Evolutionary conservation across 2,797 vertebrate species (phyloP).

Genomic region (Carcharodon carcharias): DNA sequence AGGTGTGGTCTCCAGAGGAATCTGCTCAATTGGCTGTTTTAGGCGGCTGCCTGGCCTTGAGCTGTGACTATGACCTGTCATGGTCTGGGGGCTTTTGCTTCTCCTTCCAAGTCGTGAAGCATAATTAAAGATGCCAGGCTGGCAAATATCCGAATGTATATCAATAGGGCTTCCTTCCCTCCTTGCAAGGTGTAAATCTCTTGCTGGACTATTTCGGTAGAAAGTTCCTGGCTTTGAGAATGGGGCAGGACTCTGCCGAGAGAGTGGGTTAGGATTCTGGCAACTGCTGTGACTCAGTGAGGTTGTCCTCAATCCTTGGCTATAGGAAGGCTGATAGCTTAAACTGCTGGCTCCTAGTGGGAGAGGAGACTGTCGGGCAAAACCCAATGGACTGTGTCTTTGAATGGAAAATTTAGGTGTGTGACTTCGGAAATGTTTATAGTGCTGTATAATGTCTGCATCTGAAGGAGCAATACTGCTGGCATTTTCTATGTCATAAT

Average conservation of each 20-base stretch:
- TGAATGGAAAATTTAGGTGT: conserved; percentile 94
- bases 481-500: conserved; percentile 95
- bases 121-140: conserved; percentile 82
- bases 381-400: conserved; percentile 89
- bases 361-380: conserved; percentile 85
- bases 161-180: conserved; percentile 81
- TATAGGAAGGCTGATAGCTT: conserved; percentile 82
- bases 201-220: conserved; percentile 84
- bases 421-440: conserved; percentile 94
- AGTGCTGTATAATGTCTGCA: conserved; percentile 93
- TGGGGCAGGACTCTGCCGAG: conserved; percentile 86
- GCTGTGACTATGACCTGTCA: conserved; percentile 67
- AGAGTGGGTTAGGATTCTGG: conserved; percentile 80
- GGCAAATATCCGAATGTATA: conserved; percentile 73
- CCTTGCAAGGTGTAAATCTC: conserved; percentile 81
- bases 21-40: conserved; percentile 85
- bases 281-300: conserved; percentile 82
- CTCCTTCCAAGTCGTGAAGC: conserved; percentile 83
- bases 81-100: conserved; percentile 91
- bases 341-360: conserved; percentile 86
- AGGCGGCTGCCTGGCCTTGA: conserved; percentile 85
- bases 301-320: conserved; percentile 74
- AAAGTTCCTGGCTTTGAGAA: conserved; percentile 85
- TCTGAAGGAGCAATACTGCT: conserved; percentile 96
- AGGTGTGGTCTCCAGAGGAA: conserved; percentile 78